phyloP scores from a whole-genome alignment of 2,888 invertebrate genomes.

The Ophioninae sp. region DNA sequence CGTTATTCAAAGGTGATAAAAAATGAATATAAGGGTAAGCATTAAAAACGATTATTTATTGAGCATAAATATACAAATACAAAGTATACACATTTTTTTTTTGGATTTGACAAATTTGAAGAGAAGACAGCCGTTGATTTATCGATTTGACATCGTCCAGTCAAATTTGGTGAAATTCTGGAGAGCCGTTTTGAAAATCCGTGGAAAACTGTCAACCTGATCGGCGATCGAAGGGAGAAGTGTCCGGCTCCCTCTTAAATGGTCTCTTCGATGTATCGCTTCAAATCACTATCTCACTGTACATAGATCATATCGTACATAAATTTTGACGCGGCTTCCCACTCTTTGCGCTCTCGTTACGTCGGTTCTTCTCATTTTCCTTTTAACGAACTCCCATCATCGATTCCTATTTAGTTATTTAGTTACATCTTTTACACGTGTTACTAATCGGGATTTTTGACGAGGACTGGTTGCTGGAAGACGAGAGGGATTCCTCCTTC shows the following conservation, averaged over 20 bases:
- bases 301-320: slow-evolving; percentile 12
- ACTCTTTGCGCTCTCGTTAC: slow-evolving; percentile 27
- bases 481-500: neutral
- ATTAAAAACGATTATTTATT: too few species aligned
- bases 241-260: slow-evolving; percentile 27
- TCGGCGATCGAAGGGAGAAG: slow-evolving; percentile 23
- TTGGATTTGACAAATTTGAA: too few species aligned
- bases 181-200: too few species aligned
- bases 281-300: slow-evolving; percentile 37
- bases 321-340: slow-evolving; percentile 39
- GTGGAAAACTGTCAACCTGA: slow-evolving; percentile 22
- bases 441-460: slow-evolving; percentile 19
- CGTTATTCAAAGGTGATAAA: too few species aligned
- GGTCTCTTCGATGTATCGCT: slow-evolving; percentile 50
- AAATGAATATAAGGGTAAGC: too few species aligned
- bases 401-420: slow-evolving; percentile 56
- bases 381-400: slow-evolving; percentile 21
- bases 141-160: too few species aligned
- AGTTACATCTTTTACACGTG: slow-evolving; percentile 39
- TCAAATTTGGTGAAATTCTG: too few species aligned
- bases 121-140: too few species aligned
- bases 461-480: slow-evolving; percentile 16
- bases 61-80: too few species aligned
- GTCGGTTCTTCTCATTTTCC: neutral
- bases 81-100: too few species aligned